Percentiles rank a stretch among this genome's conserved stretches.
Evolutionary conservation across 2,797 vertebrate genomes (phyloP).

Genomic region (Chiroxiphia lanceolata): DNA sequence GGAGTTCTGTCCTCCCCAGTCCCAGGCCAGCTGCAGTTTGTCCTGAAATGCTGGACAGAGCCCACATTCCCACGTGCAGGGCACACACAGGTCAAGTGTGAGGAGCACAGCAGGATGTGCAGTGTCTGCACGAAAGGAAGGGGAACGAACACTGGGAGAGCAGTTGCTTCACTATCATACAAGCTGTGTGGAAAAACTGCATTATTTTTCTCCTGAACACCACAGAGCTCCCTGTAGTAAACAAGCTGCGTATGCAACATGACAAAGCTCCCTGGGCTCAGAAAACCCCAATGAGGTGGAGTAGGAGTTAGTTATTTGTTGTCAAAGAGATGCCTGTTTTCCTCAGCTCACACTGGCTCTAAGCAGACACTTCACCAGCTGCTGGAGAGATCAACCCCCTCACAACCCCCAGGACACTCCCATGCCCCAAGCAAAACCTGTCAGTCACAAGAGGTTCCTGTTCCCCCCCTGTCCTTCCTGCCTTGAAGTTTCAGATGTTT

Average conservation of each 20-base stretch:
- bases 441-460: not conserved
- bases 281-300: not conserved
- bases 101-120: not conserved
- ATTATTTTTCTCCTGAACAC: not conserved
- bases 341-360: not conserved
- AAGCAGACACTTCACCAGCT: not conserved
- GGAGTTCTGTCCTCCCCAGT: not conserved
- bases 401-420: not conserved
- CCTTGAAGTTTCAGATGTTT: not conserved
- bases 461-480: not conserved
- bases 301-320: slow-evolving; percentile 13
- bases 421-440: not conserved
- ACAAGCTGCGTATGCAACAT: not conserved
- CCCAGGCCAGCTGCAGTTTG: not conserved
- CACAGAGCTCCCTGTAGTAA: slow-evolving; percentile 8
- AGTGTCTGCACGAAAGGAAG: not conserved
- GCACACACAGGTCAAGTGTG: not conserved
- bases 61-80: accelerated
- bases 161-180: not conserved
- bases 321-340: not conserved
- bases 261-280: slow-evolving; percentile 28
- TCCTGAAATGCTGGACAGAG: not conserved
- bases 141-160: not conserved
- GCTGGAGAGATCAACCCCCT: not conserved
- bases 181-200: not conserved